Evolutionary conservation across 2,888 invertebrate species (phyloP), one percentile per base, ranked within the genome.

Genomic region (Crioceris asparagi): DNA sequence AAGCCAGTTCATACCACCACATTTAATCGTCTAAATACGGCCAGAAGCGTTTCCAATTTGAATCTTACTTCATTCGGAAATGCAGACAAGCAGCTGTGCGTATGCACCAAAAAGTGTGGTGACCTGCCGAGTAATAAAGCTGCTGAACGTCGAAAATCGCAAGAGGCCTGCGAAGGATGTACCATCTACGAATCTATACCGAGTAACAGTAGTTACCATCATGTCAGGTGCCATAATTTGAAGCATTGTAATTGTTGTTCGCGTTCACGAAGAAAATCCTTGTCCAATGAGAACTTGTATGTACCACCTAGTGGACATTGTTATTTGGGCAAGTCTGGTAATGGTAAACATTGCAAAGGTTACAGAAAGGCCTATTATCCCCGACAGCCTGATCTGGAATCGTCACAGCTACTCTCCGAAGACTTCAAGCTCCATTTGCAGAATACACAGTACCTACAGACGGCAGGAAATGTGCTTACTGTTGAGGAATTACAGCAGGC

Each of bases 371-470:
- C 64, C 5, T 56, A 54, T 39, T 64, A 61, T 49, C 61, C 64
- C 3, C 41, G 62, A 29, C 62, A 64, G 38, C 57, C 68, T 47
- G 60, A 70, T 69, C 3, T 70, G 59, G 74, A 51, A 70, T 74
- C 56, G 69, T 77, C 79, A 0, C 77, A 78, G 43, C 72, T 79
- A 1, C 52, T 81, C 1, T 78, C 78, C 0, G 80, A 80, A 55
- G 81, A 81, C 52, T 81, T 81, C 45, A 72, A 79, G 51, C 60
- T 77, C 40, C 81, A 82, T 55, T 60, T 81, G 44, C 80, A 80
- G 15, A 80, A 80, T 52, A 76, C 81, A 60, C 80, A 81, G 51
- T 77, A 80, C 56, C 55, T 81, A 5, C 80, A 81, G 48, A 81
- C 77, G 44, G 80, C 80, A 1, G 74, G 79, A 0, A 79, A 77